These are phyloP conservation scores for Sphaerodactylus townsendi DNA, from an alignment of 2,113 vertebrate species.

Conservation along the genomic window DNA sequence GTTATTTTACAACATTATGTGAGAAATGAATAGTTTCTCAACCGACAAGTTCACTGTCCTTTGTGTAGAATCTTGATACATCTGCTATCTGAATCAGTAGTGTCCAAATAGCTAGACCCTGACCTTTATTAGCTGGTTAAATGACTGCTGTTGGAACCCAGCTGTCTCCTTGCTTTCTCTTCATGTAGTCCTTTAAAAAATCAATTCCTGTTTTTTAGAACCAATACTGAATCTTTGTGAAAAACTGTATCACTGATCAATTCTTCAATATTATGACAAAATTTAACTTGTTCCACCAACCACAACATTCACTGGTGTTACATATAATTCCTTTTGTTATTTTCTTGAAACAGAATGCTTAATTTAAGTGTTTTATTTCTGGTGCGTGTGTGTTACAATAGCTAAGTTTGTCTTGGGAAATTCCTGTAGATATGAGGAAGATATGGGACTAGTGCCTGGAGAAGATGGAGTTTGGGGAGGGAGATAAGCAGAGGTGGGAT, in stretches of 20 bases:
- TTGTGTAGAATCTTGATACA: background rate
- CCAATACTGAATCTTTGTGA: background rate
- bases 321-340: accelerated
- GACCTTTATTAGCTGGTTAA: background rate
- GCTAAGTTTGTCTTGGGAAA: too few species aligned
- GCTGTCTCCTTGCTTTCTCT: background rate
- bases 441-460: too few species aligned
- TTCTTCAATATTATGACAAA: background rate
- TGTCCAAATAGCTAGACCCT: background rate
- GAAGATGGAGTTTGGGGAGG: too few species aligned
- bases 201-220: background rate
- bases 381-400: background rate
- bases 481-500: too few species aligned
- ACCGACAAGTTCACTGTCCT: background rate
- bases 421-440: too few species aligned
- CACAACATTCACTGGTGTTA: background rate
- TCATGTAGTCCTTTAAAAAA: background rate
- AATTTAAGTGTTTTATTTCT: background rate
- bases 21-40: background rate
- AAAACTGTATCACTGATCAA: accelerated
- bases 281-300: background rate
- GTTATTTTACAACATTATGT: background rate
- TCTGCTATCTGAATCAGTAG: background rate
- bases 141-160: background rate
- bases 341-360: background rate